Evolutionary conservation across 2,888 invertebrate species (phyloP), one percentile per base, ranked within the genome.

Genomic region (Lasius fuliginosus): DNA sequence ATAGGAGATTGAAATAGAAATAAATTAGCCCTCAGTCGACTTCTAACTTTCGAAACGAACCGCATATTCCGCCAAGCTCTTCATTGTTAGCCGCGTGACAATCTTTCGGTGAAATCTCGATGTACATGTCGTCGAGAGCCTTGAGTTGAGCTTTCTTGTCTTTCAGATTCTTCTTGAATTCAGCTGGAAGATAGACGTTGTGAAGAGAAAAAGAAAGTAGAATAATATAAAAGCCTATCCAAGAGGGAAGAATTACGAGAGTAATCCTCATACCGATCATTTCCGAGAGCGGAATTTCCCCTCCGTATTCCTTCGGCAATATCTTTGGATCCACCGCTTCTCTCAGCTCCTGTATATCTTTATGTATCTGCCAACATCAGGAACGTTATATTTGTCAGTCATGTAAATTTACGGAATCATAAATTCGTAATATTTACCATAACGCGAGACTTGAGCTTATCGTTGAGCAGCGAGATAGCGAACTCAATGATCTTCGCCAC

Each of bases 281-380:
- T 75, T 98, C 97, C 42, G 96, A 96, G 75, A 98, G 95, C 27
- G 98, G 97, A 30, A 98, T 96, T 30, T 97, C 97, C n/a, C 98
- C 98, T 11, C 98, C 98, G 93, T 98, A 98, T 95, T 98, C 98
- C 94, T 97, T 97, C 0, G 98, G 98, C 87, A 98, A 95, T 91
- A 98, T 97, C 85, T 97, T 96, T 36, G 97, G 96, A 93, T 98
- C 96, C 9, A 98, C 96, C 90, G 97, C 96, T 62, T 96, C 96
- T 88, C 96, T 96, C 53, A 98, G 95, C n/a, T 97, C 97, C 9
- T 97, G 97, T 36, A 97, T 94, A 42, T 96, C 96, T 92, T 97
- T 97, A 94, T 98, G 97, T 85, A 98, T 96, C 97, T 97, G 95
- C 0, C 40, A 67, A 71, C 3, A 33, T 58, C 18, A 60, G 40